phyloP scores from a whole-genome alignment of 2,888 invertebrate genomes.

The Acleris holmiana region DNA sequence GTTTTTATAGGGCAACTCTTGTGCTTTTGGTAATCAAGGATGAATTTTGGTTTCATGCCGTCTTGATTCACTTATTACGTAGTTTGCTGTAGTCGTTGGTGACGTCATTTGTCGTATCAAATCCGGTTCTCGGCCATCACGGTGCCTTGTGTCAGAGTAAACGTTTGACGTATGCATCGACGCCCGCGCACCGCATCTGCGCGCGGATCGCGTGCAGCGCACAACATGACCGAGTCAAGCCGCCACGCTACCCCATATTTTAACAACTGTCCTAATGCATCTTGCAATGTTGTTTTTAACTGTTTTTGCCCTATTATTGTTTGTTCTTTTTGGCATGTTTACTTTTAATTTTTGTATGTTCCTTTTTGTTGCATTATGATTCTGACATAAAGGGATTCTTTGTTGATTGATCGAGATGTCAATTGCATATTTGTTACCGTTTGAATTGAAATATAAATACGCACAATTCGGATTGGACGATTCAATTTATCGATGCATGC shows the following conservation, averaged over 20 bases:
- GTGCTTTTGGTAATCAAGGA: no score
- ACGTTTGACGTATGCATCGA: slow-evolving; percentile 1
- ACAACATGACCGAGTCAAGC: slow-evolving; percentile 74
- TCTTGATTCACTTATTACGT: neutral
- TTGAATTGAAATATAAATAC: slow-evolving; percentile 12
- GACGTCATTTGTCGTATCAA: slow-evolving; percentile 9
- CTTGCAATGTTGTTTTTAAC: slow-evolving; percentile 84
- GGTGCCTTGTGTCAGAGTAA: slow-evolving; percentile 4
- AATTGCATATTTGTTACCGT: slow-evolving; percentile 19
- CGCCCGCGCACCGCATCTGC: slow-evolving; percentile 20
- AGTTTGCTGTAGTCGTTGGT: neutral
- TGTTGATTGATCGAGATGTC: slow-evolving; percentile 48
- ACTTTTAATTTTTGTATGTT: slow-evolving; percentile 79
- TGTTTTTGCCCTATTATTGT: slow-evolving; percentile 81
- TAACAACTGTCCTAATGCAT: slow-evolving; percentile 85
- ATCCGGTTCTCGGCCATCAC: slow-evolving; percentile 9
- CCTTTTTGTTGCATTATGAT: slow-evolving; percentile 48
- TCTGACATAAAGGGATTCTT: slow-evolving; percentile 36
- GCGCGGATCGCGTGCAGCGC: slow-evolving; percentile 72
- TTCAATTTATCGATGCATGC: slow-evolving; percentile 23
- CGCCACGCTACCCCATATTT: slow-evolving; percentile 81
- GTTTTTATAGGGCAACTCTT: no score
- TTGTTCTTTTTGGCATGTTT: slow-evolving; percentile 77
- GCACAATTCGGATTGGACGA: slow-evolving; percentile 8
- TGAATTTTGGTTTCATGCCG: neutral